phyloP scores from a whole-genome alignment of 2,797 vertebrate species.

The Cheirogaleus major region DNA sequence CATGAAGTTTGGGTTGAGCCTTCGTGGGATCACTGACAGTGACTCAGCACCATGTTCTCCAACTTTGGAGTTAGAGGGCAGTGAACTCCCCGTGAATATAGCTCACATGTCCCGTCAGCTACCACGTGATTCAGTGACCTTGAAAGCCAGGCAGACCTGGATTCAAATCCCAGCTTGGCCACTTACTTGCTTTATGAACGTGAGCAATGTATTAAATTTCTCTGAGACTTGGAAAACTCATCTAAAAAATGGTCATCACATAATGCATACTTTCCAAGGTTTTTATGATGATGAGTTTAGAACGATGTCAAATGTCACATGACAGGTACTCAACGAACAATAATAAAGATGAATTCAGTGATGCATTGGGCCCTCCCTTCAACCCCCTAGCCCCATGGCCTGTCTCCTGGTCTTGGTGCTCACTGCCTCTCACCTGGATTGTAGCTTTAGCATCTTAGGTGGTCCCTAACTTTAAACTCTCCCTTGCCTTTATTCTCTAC shows the following conservation, averaged over 20 bases:
- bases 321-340: background rate
- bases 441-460: background rate
- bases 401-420: accelerated
- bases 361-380: background rate
- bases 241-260: background rate
- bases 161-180: background rate
- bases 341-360: background rate
- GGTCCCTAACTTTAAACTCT: background rate
- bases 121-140: background rate
- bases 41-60: background rate
- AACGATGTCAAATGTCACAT: background rate
- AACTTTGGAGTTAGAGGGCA: background rate
- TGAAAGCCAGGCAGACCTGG: background rate
- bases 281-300: background rate
- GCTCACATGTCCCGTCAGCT: background rate
- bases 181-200: background rate
- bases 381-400: too few species aligned
- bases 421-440: too few species aligned
- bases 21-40: background rate
- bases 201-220: background rate
- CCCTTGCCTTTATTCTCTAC: background rate
- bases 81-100: background rate
- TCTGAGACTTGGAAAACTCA: background rate
- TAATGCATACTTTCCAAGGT: background rate
- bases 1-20: background rate